A percentile compares a stretch with the other conserved stretches of the same genome.
Conservation (phyloP, 2,888 invertebrate genomes). For the Tetropium fuscum region DNA sequence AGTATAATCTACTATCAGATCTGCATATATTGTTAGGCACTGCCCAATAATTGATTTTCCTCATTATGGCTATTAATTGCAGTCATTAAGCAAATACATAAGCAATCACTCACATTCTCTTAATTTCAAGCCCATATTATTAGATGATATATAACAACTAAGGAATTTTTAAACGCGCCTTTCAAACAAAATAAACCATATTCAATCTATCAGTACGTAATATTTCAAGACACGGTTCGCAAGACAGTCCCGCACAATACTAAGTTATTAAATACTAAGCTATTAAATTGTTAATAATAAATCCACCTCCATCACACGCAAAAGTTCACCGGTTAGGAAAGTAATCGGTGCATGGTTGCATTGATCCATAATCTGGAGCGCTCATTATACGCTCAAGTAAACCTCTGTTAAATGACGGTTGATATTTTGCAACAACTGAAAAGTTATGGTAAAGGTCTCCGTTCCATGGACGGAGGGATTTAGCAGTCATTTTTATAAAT, state of each 20-base stretch:
- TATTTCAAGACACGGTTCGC: conserved; percentile 15
- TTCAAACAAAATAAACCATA: too few relatives aligned
- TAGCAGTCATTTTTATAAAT: too few relatives aligned
- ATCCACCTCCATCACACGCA: conserved; percentile 36
- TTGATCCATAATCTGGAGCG: conserved; percentile 41
- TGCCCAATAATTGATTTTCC: too few relatives aligned
- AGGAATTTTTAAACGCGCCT: too few relatives aligned
- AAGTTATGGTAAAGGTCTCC: conserved; percentile 8
- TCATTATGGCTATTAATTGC: too few relatives aligned
- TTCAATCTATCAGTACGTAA: too few relatives aligned
- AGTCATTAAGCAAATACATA: neutral
- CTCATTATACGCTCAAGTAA: conserved; percentile 39
- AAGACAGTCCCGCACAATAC: conserved; percentile 25
- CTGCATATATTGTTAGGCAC: too few relatives aligned
- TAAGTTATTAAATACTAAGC: conserved; percentile 30
- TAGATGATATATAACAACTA: too few relatives aligned
- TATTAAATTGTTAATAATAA: conserved; percentile 36
- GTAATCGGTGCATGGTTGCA: conserved; percentile 21
- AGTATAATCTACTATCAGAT: too few relatives aligned
- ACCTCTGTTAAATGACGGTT: conserved; percentile 40
- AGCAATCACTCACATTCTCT: neutral
- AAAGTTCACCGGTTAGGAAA: conserved; percentile 31
- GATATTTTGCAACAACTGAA: conserved; percentile 43
- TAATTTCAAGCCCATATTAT: neutral
- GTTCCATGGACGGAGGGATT: neutral